These are phyloP conservation scores for Zygogramma bicolorata DNA, from an alignment of 2,888 invertebrate species.

Conservation along the genomic window DNA sequence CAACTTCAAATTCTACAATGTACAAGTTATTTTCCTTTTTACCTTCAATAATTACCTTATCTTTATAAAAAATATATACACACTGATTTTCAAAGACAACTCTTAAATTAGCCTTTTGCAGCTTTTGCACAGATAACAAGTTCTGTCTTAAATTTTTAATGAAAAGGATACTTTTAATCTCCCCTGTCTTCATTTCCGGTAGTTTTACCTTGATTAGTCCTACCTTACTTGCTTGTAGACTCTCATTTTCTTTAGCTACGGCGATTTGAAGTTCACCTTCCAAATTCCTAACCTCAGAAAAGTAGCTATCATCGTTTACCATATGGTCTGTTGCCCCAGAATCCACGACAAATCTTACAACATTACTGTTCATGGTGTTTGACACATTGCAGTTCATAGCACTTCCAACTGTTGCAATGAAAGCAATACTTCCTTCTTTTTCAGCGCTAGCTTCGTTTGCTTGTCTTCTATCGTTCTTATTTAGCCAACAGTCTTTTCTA, in stretches of 20 bases:
- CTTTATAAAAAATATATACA: slow-evolving; percentile 10
- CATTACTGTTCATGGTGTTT: not conserved
- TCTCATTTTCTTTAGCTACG: not conserved
- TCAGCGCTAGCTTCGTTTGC: slow-evolving; percentile 5
- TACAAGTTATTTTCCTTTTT: slow-evolving; percentile 11
- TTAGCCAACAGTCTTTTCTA: slow-evolving; percentile 18
- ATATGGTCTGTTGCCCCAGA: not conserved
- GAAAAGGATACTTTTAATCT: not conserved
- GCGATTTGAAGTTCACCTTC: not conserved
- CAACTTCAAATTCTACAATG: slow-evolving; percentile 2
- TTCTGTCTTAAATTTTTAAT: not conserved
- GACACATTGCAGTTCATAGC: not conserved
- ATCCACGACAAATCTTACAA: not conserved
- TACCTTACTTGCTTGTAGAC: not conserved
- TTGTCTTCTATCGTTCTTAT: not conserved
- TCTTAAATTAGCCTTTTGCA: not conserved
- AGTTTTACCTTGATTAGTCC: not conserved
- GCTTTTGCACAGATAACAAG: not conserved
- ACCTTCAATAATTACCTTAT: slow-evolving; percentile 1
- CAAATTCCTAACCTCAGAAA: not conserved
- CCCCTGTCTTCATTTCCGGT: not conserved
- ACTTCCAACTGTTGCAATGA: not conserved
- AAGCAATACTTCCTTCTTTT: not conserved
- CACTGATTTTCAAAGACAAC: slow-evolving; percentile 13
- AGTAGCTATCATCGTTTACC: not conserved